Conservation (phyloP, 2,113 vertebrate species). For the Microtus ochrogaster region DNA sequence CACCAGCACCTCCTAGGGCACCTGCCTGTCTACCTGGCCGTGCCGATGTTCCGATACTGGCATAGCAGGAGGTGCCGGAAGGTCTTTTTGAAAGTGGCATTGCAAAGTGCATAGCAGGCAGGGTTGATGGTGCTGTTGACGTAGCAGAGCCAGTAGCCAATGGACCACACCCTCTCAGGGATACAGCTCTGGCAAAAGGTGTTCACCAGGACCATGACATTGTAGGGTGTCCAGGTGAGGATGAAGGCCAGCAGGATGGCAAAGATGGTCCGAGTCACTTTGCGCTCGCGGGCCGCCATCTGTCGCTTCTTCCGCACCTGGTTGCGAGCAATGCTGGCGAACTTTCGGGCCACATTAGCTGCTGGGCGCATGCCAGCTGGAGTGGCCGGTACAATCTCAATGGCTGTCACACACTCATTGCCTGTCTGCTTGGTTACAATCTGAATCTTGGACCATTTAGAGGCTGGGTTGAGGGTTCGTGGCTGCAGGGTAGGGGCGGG, state of each 20-base stretch:
- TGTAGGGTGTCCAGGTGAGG: conserved; percentile 98
- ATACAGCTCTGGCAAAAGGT: conserved; percentile 97
- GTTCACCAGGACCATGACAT: conserved; percentile 98
- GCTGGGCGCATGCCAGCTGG: conserved; percentile 89
- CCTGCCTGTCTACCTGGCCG: conserved; percentile 91
- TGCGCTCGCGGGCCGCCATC: conserved; percentile 98
- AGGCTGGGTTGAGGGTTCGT: conserved; percentile 85
- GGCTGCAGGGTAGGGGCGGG: conserved; percentile 76
- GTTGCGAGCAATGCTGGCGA: conserved; percentile 97
- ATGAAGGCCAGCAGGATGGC: conserved; percentile 99
- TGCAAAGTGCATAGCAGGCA: conserved; percentile 98
- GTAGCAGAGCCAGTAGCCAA: conserved; percentile 99
- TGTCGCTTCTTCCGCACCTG: conserved; percentile 98
- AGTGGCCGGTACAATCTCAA: conserved; percentile 95
- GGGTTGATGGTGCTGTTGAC: conserved; percentile 99
- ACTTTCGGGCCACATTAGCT: conserved; percentile 95
- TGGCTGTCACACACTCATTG: conserved; percentile 96
- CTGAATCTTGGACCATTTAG: conserved; percentile 98
- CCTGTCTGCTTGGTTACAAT: conserved; percentile 97
- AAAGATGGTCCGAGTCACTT: conserved; percentile 98
- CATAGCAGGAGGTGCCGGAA: conserved; percentile 98
- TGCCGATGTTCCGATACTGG: conserved; percentile 97
- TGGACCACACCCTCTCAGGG: conserved; percentile 96
- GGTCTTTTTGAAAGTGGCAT: conserved; percentile 99
- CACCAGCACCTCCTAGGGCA: conserved; percentile 50